These are phyloP conservation scores for Craniophora ligustri DNA, from an alignment of 2,888 invertebrate species.

Conservation along the genomic window DNA sequence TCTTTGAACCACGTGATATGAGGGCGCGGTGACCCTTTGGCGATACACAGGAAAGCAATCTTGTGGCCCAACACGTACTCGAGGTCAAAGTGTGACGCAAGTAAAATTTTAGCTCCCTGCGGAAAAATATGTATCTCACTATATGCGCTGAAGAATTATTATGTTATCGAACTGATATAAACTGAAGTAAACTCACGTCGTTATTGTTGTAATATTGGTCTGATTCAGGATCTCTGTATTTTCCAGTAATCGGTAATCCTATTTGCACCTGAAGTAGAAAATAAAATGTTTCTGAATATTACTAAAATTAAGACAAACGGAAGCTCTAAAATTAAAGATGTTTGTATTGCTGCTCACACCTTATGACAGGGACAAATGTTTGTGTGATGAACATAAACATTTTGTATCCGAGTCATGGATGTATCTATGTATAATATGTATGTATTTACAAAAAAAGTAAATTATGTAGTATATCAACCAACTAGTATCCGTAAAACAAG, in stretches of 20 bases:
- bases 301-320: no score
- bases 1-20: slow-evolving; percentile 99
- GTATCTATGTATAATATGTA: no score
- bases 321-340: no score
- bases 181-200: slow-evolving; percentile 90
- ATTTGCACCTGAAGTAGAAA: slow-evolving; percentile 91
- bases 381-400: no score
- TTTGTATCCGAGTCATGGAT: no score
- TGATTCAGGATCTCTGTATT: slow-evolving; percentile 96
- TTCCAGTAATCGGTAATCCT: slow-evolving; percentile 95
- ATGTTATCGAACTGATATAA: neutral
- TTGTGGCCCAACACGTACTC: slow-evolving; percentile 98
- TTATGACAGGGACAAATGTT: no score
- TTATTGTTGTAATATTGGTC: slow-evolving; percentile 97
- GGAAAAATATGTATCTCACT: slow-evolving; percentile 1
- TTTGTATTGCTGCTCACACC: no score
- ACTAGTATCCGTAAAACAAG: no score
- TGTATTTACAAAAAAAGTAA: no score
- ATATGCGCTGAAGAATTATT: neutral
- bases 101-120: slow-evolving; percentile 96
- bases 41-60: slow-evolving; percentile 97
- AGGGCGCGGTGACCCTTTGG: slow-evolving; percentile 96
- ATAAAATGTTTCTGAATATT: no score
- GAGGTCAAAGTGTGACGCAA: slow-evolving; percentile 97
- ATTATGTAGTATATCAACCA: no score